Evolutionary conservation across 1,140 invertebrate species (phyloP), one percentile per base, ranked within the genome.

Genomic region (Euura saliciscinereae): DNA sequence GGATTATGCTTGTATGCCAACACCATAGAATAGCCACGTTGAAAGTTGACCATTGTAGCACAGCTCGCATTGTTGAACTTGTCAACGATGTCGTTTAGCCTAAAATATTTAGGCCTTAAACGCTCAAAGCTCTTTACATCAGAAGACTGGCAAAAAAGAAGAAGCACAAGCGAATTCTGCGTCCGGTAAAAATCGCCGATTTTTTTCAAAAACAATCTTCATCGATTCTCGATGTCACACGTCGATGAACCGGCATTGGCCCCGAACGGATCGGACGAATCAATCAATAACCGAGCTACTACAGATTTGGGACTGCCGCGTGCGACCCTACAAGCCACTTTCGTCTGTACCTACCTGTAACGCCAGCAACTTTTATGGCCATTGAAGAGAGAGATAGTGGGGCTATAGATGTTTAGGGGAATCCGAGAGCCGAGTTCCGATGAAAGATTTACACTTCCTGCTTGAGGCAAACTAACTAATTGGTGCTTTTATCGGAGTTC

Each of bases 51-150:
- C 76, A 81, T 82, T 81, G 76, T 81, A 69, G 45, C 66, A 75
- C 79, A 68, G 45, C 66, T 8, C 51, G 51, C 51, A 59, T 59
- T 59, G 51, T 59, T 59, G 51, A 68, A 68, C 72, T 79, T 83
- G 81, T 83, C 81, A 75, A 79, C 81, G 74, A 77, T 65, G 69
- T 71, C 70, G 73, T 73, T 75, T 71, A 43, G 44, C 72, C 75
- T 74, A 79, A 79, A 81, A 82, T 83, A 81, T 81, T 82, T 82
- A 76, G 76, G 73, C 77, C 71, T 66, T 76, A 78, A 59, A 59
- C 13, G 51, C 13, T 59, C 3, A 28, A n/a, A 59, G 51, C 13
- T 59, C 51, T 59, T 59, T 8, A n/a, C 51, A 11, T 11, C 51
- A 6, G 13, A 8, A 59, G 6, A 8, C 51, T 59, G 28, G 28